Percentiles rank a stretch among this genome's conserved stretches.
Evolutionary conservation across 2,888 invertebrate species (phyloP).

Genomic region (Siphlonurus alternatus): DNA sequence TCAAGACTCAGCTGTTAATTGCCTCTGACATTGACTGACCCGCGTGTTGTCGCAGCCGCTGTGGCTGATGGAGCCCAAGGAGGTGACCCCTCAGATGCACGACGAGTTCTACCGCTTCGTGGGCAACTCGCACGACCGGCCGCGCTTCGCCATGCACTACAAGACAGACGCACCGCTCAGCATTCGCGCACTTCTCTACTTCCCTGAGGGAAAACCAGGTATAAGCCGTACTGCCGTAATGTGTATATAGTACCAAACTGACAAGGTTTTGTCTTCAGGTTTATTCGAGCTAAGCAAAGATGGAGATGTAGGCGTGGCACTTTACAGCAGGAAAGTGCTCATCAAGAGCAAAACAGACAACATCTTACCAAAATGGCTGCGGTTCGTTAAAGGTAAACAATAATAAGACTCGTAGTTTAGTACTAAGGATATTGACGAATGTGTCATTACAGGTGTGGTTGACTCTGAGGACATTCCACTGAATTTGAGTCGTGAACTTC

Average conservation of each 20-base stretch:
- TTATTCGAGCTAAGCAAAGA: constrained; percentile 82
- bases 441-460: constrained; percentile 52
- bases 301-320: constrained; percentile 64
- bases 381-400: constrained; percentile 71
- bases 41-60: constrained; percentile 43
- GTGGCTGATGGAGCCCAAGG: constrained; percentile 86
- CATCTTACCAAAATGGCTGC: constrained; percentile 83
- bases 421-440: not conserved
- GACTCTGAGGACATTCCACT: constrained; percentile 98
- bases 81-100: constrained; percentile 71
- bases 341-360: constrained; percentile 84
- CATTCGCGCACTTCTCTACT: constrained; percentile 77
- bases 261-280: constrained; percentile 32
- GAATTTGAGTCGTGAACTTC: constrained; percentile 85
- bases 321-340: constrained; percentile 84
- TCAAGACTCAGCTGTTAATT: constrained; percentile 9
- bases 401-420: not conserved
- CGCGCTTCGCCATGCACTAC: constrained; percentile 81
- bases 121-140: constrained; percentile 67
- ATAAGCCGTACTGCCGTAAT: constrained; percentile 5
- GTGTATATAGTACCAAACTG: not conserved
- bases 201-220: constrained; percentile 80
- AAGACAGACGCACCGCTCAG: constrained; percentile 84
- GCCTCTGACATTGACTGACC: not conserved
- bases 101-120: constrained; percentile 85